These are phyloP conservation scores for Pedicia rivosa DNA, from an alignment of 2,888 invertebrate species.

Conservation along the genomic window DNA sequence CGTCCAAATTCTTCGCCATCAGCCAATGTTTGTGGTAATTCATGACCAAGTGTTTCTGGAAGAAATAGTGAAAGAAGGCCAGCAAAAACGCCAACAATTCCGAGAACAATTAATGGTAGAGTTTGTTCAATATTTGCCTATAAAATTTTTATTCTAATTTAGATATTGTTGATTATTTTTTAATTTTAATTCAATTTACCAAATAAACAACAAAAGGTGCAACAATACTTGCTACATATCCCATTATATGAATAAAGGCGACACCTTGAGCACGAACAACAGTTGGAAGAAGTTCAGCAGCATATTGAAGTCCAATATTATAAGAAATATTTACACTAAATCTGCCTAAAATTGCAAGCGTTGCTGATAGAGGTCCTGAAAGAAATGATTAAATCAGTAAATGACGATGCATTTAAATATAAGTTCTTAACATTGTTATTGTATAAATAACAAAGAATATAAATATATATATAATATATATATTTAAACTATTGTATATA, in stretches of 20 bases:
- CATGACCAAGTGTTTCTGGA: slow-evolving; percentile 73
- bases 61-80: slow-evolving; percentile 62
- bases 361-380: slow-evolving; percentile 54
- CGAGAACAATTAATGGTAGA: slow-evolving; percentile 63
- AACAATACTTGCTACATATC: slow-evolving; percentile 67
- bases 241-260: slow-evolving; percentile 74
- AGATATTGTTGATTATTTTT: too few relatives aligned
- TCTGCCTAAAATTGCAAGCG: slow-evolving; percentile 64
- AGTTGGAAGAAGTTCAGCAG: slow-evolving; percentile 73
- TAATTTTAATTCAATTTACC: too few relatives aligned
- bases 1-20: slow-evolving; percentile 77
- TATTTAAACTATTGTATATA: too few relatives aligned
- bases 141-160: too few relatives aligned
- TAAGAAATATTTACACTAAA: slow-evolving; percentile 81
- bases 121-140: slow-evolving; percentile 52
- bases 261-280: slow-evolving; percentile 78
- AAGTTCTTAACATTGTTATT: slow-evolving; percentile 6
- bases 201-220: slow-evolving; percentile 76
- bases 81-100: slow-evolving; percentile 55
- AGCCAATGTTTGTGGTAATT: slow-evolving; percentile 69
- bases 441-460: slow-evolving; percentile 11
- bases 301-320: slow-evolving; percentile 80
- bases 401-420: slow-evolving; percentile 5
- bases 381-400: slow-evolving; percentile 8
- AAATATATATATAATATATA: too few relatives aligned